Evolutionary conservation across 2,888 invertebrate species (phyloP).

Genomic region (Rhamphomyia laevipes): DNA sequence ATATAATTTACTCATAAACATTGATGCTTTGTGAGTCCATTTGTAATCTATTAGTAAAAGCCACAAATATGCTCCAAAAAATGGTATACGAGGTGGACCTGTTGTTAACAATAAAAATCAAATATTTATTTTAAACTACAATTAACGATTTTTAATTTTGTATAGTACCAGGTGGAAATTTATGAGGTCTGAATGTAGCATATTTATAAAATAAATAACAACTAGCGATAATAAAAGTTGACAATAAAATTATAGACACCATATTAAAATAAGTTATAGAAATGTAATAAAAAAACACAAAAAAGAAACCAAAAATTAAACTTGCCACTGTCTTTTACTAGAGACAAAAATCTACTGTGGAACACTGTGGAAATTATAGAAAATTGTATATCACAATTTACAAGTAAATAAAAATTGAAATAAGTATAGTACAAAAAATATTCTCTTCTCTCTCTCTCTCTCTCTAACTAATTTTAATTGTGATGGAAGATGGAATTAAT

Average conservation of each 20-base stretch:
- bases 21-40: constrained; percentile 41
- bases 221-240: not conserved
- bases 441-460: too few relatives aligned
- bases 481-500: too few relatives aligned
- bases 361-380: too few relatives aligned
- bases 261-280: too few relatives aligned
- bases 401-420: too few relatives aligned
- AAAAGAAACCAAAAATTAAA: too few relatives aligned
- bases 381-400: too few relatives aligned
- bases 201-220: not conserved
- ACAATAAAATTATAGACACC: not conserved
- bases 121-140: not conserved
- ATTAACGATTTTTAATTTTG: not conserved
- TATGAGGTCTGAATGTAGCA: not conserved
- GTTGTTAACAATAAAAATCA: not conserved
- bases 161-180: not conserved
- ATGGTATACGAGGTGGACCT: constrained; percentile 51
- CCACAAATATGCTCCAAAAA: constrained; percentile 51
- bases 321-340: too few relatives aligned
- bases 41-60: constrained; percentile 42
- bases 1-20: constrained; percentile 43
- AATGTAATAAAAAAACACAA: too few relatives aligned
- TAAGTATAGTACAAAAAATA: too few relatives aligned
- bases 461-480: too few relatives aligned
- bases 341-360: too few relatives aligned